Conservation (phyloP, 2,113 vertebrate genomes). For the Gasterosteus aculeatus region DNA sequence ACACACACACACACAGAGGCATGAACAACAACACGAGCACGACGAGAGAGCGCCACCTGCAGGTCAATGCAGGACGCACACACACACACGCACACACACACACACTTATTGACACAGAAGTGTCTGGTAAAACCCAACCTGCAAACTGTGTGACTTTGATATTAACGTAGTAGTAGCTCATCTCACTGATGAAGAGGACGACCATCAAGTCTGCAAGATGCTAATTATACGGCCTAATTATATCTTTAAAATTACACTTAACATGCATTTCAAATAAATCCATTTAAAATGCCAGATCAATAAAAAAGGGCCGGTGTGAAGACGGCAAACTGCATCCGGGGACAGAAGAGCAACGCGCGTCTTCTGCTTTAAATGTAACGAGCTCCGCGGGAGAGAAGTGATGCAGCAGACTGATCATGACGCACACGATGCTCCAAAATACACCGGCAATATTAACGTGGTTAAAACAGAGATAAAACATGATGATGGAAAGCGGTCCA, state of each 20-base stretch:
- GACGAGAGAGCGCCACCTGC: slow-evolving; percentile 59
- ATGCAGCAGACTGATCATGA: slow-evolving; percentile 30
- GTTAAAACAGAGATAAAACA: too few species aligned
- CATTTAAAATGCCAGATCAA: neutral
- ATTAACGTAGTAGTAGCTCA: too few species aligned
- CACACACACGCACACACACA: neutral
- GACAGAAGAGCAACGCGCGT: neutral
- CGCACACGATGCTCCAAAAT: neutral
- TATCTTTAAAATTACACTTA: too few species aligned
- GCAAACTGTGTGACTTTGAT: too few species aligned
- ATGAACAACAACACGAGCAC: neutral
- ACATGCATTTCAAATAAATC: too few species aligned
- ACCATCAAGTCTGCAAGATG: too few species aligned
- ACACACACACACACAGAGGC: neutral
- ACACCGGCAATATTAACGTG: neutral
- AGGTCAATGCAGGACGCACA: slow-evolving; percentile 5
- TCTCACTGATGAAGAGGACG: too few species aligned
- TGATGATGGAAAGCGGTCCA: too few species aligned
- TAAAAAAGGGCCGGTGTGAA: neutral
- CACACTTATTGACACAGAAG: neutral
- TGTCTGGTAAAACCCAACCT: neutral
- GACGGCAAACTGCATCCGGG: neutral
- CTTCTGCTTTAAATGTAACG: neutral
- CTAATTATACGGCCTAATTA: too few species aligned
- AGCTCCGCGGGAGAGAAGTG: neutral